Evolutionary conservation across 2,888 invertebrate genomes (phyloP), one percentile per base, ranked within the genome.

Genomic region (Daptonema setosum): DNA sequence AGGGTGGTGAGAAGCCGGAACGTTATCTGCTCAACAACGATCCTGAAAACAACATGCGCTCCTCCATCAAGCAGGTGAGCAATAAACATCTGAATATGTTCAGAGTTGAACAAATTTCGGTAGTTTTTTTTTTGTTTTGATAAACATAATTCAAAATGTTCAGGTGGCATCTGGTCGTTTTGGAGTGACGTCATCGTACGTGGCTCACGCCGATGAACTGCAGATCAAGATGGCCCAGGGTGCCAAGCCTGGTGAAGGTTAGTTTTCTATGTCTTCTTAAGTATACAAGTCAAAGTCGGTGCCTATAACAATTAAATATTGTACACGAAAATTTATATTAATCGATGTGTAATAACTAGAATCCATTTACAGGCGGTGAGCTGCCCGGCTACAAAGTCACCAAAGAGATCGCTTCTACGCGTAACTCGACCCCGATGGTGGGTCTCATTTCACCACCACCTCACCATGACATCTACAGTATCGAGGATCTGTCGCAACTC

Each of bases 151-250:
- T 24, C 35, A n/a, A 1, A 47, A 20, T 25, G 43, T 60, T 1
- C 60, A 75, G 74, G 90, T 97, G 22, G 97, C 97, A 8, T 91
- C 91, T 8, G 97, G 95, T 8, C 80, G 97, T 54, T 97, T 97
- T 75, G 95, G 97, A 11, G 97, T 97, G 2, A 97, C 93, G 0
- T 88, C 91, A 20, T 84, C 90, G 0, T 97, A 97, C 72, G 74
- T 97, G 62, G 90, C 93, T 11, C 87, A 95, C 74, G 87, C 95
- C 0, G 95, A 97, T 73, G 95, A 97, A 72, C 73, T 97, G 63
- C 97, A 97, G 75, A 97, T 97, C 70, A 97, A 97, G 76, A 97
- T 97, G 95, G 95, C 97, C 8, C 90, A 97, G 59, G 68, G 95
- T 1, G 95, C 97, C 56, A 97, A 97, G 72, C 95, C 97, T 0